Conservation (phyloP, 37 sponge, comb jelly and placozoan species). For the Bolinopsis microptera region DNA sequence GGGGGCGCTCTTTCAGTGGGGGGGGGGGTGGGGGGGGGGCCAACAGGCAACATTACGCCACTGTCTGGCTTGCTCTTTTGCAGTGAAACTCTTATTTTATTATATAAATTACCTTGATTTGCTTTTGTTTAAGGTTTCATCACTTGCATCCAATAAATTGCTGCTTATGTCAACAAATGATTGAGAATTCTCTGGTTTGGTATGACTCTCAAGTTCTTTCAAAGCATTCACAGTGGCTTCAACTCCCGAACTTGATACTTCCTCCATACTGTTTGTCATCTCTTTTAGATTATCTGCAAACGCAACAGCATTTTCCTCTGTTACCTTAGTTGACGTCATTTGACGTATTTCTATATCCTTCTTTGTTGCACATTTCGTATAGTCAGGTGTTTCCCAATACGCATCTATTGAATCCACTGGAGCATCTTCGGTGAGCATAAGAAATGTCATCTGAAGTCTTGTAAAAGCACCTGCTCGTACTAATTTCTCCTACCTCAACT, state of each 20-base stretch:
- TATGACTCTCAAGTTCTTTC: not conserved
- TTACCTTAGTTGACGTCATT: not conserved
- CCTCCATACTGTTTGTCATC: not conserved
- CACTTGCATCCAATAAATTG: not conserved
- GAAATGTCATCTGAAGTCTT: not conserved
- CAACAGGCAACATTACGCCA: too few relatives aligned
- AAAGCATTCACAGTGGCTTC: not conserved
- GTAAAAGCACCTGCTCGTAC: not conserved
- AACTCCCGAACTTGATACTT: not conserved
- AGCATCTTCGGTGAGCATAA: not conserved
- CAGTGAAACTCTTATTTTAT: too few relatives aligned
- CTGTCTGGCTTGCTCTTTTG: too few relatives aligned
- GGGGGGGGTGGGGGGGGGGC: too few relatives aligned
- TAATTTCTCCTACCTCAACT: not conserved
- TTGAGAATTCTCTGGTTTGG: not conserved
- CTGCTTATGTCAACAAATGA: not conserved
- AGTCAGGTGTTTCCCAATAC: not conserved
- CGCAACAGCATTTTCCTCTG: constrained; percentile 8
- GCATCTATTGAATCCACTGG: not conserved
- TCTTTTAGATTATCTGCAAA: not conserved
- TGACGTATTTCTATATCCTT: not conserved
- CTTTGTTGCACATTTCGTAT: not conserved
- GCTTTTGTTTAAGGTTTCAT: not conserved
- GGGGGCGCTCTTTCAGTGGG: too few relatives aligned
- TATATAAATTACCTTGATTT: constrained; percentile 2